These are phyloP conservation scores for Megaleporinus macrocephalus DNA, from an alignment of 2,113 vertebrate species.

Conservation along the genomic window DNA sequence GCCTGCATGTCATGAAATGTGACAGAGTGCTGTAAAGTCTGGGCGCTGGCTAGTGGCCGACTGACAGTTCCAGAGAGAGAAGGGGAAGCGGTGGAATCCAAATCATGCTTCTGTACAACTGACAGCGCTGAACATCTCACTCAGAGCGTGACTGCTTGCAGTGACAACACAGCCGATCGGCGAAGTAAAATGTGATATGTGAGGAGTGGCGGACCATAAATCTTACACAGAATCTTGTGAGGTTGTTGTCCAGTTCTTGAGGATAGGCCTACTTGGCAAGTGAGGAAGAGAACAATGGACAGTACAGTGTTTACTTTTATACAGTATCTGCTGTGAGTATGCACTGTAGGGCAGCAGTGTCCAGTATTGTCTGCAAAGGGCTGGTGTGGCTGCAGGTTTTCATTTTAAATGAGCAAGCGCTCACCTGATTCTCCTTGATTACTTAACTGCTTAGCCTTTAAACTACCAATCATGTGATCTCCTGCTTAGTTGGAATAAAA, in stretches of 20 bases:
- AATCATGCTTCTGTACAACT: constrained; percentile 16
- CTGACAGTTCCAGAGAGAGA: constrained; percentile 23
- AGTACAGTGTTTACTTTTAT: background rate
- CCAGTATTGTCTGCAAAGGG: no score
- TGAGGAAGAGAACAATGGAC: constrained; percentile 6
- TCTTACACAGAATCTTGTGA: constrained; percentile 22
- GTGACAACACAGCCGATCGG: background rate
- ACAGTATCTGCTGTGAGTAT: background rate
- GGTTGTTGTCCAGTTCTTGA: constrained; percentile 32
- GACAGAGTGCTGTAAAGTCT: constrained; percentile 53
- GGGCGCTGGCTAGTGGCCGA: constrained; percentile 14
- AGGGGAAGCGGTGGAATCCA: constrained; percentile 28
- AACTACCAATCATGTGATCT: no score
- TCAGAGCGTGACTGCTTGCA: constrained; percentile 18
- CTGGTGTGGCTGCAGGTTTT: no score
- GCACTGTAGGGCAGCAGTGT: background rate
- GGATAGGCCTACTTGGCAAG: background rate
- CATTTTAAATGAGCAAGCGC: no score
- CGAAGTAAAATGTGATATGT: constrained; percentile 10
- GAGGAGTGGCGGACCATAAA: constrained; percentile 16
- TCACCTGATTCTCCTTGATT: no score
- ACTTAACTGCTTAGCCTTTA: no score
- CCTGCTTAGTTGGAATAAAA: no score
- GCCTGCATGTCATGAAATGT: constrained; percentile 60
- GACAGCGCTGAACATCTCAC: constrained; percentile 18